phyloP scores from a whole-genome alignment of 2,888 invertebrate species.

The Nomada hirtipes region DNA sequence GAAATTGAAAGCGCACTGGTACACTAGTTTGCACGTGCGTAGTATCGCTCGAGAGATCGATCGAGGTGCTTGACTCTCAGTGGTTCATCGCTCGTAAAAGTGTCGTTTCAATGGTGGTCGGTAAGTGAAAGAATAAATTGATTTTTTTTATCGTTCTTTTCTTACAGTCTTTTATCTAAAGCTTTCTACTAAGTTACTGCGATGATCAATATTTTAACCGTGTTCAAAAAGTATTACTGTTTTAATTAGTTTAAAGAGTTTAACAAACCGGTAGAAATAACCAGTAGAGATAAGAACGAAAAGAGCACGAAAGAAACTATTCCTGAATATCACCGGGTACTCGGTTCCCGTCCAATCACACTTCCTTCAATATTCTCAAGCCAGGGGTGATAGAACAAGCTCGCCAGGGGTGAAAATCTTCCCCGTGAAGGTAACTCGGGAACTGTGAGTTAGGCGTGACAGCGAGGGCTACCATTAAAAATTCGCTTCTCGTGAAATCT shows the following conservation, averaged over 20 bases:
- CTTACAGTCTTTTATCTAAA: too few species aligned
- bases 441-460: background rate
- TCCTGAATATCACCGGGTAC: background rate
- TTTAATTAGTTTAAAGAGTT: too few species aligned
- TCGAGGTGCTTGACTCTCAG: constrained; percentile 24
- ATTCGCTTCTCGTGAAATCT: constrained; percentile 3
- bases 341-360: constrained; percentile 23
- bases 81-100: background rate
- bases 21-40: background rate
- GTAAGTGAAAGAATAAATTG: too few species aligned
- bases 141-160: too few species aligned
- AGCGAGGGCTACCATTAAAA: constrained; percentile 18
- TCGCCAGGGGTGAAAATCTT: background rate
- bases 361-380: constrained; percentile 12
- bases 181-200: too few species aligned
- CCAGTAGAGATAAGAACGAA: background rate
- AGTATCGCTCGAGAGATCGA: constrained; percentile 5
- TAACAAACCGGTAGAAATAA: background rate
- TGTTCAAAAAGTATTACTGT: too few species aligned
- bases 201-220: too few species aligned
- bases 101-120: background rate
- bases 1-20: constrained; percentile 57
- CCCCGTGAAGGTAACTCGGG: background rate
- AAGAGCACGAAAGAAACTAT: background rate
- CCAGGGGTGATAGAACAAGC: background rate